Evolutionary conservation across 2,797 vertebrate genomes (phyloP), one percentile per base, ranked within the genome.

Genomic region (Philypnodon macrostomus): DNA sequence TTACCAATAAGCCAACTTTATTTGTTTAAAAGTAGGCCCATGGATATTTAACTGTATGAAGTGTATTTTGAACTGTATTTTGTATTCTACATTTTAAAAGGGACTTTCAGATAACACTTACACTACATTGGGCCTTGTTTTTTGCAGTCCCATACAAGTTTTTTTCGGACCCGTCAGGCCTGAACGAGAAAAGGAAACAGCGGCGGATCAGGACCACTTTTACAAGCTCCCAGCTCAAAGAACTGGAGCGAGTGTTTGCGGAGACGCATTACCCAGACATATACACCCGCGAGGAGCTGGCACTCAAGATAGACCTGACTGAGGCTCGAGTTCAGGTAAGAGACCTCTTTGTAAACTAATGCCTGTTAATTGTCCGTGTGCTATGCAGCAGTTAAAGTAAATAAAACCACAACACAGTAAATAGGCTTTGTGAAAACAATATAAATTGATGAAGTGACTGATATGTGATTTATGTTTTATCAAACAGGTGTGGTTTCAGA

Each of bases 211-310:
- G 96, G 17, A 98, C 96, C 9, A 98, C 96, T 0, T 98, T 98
- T 90, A 98, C 95, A 40, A 97, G 95, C 65, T 94, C 95, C 0
- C 96, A 98, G 85, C 90, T 98, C 37, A 97, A 98, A 79, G 96
- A 98, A 79, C 85, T 98, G 60, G 96, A 98, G 87, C 84, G 96
- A 11, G 95, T 98, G 24, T 98, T 98, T 12, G 95, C 96, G 0
- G 95, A 98, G 84, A 98, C 95, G 0, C 95, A 98, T 74, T 98
- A 98, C 46, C 96, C 96, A 0, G 96, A 98, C 80, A 98, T 98
- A 73, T 98, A 98, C 87, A 98, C 96, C 4, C 85, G 95, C 0
- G 95, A 98, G 77, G 96, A 98, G 74, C 88, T 98, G 69, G 96
- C 96, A 0, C 92, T 97, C 51, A 97, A 98, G 78, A 98, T 98